A percentile compares a stretch with the other conserved stretches of the same genome.
phyloP scores from a whole-genome alignment of 2,113 vertebrate genomes.

The Pardalotus punctatus region DNA sequence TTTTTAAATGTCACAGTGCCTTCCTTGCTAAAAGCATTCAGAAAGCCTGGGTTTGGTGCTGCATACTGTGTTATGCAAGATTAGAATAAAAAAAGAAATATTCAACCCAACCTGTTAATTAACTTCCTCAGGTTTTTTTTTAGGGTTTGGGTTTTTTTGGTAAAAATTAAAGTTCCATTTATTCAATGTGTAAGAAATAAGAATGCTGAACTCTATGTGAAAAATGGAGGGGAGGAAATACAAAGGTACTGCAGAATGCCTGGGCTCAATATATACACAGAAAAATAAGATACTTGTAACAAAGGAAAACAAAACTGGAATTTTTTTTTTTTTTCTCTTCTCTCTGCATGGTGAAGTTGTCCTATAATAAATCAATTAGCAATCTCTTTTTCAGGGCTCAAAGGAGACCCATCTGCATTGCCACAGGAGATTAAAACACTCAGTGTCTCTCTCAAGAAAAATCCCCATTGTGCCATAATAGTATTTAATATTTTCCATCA shows the following conservation, averaged over 20 bases:
- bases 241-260: not conserved
- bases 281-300: not conserved
- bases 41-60: not conserved
- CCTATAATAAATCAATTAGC: not conserved
- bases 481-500: not conserved
- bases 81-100: not conserved
- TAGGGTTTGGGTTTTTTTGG: not conserved
- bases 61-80: not conserved
- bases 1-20: slow-evolving; percentile 8
- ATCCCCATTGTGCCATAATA: not conserved
- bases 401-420: not conserved
- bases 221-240: not conserved
- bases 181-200: not conserved
- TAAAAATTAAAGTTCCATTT: not conserved
- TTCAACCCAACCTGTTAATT: not conserved
- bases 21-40: not conserved
- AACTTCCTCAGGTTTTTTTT: not conserved
- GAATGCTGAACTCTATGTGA: not conserved
- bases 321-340: not conserved
- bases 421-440: not conserved
- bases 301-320: not conserved
- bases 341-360: not conserved
- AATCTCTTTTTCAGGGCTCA: not conserved
- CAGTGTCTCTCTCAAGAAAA: not conserved
- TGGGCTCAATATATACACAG: not conserved